Base-by-base conservation (phyloP, 2,113 vertebrate species). In the Cavia aperea region DNA sequence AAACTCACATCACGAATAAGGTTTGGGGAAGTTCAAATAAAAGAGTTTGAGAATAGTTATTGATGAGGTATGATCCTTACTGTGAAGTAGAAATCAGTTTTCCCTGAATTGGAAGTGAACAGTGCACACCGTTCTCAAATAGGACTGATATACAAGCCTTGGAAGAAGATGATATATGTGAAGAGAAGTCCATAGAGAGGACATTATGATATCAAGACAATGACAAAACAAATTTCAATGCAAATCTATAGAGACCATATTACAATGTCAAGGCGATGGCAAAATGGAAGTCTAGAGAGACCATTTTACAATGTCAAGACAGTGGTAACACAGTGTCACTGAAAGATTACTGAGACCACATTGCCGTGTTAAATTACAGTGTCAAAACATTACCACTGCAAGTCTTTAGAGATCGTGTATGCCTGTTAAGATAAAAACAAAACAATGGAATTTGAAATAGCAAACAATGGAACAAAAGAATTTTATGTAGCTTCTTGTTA, bases 161-260 rank as follows among this genome's bases (percentile, higher is more conserved):
- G 96, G 96, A 95, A 96, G 96, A 96, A 86, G 94, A 95, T 96
- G 95, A 96, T 96, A 91, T 92, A 94, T 96, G 90, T 96, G 96
- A 97, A 98, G 97, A 96, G 95, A 97, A 97, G 97, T 95, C 97
- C 96, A 65, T 94, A 92, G 97, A 97, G 97, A 97, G 97, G 98
- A 98, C 98, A 98, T 98, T 98, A 98, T 97, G 93, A 97, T 98
- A 98, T 98, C 97, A 98, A 97, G 97, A 93, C 97, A 97, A 96
- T 97, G 98, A 98, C 97, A 98, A 98, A 98, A 96, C 95, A 96
- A 96, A 98, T 97, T 98, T 97, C 96, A 97, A 97, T 98, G 97
- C 96, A 98, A 97, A 96, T 98, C 98, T 98, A 95, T 97, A 97
- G 98, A 98, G 98, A 98, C 97, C 82, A 54, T 97, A 98, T 98